phyloP scores from a whole-genome alignment of 2,888 invertebrate genomes.

The Proisotoma minuta region DNA sequence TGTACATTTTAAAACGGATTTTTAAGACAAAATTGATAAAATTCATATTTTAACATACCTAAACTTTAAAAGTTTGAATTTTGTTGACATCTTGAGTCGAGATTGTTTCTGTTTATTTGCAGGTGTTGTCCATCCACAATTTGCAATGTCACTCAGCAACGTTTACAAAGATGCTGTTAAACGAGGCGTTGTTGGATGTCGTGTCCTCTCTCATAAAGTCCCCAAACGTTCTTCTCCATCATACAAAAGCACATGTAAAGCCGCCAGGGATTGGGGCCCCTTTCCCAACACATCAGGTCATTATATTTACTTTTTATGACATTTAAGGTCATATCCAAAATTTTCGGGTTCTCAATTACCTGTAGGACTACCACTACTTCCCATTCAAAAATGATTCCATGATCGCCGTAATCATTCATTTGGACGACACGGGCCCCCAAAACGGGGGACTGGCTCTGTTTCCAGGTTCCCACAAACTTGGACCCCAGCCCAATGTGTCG shows the following conservation, averaged over 20 bases:
- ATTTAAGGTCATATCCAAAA: not conserved
- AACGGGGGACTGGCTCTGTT: conserved; percentile 60
- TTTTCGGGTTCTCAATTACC: not conserved
- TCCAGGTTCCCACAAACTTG: conserved; percentile 59
- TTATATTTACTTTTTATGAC: not conserved
- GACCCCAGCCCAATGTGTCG: conserved; percentile 57
- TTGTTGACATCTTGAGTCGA: not conserved
- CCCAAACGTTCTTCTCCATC: conserved; percentile 58
- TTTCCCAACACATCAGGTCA: conserved; percentile 60
- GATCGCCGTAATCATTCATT: conserved; percentile 59
- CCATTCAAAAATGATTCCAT: conserved; percentile 59
- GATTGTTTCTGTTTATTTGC: conserved; percentile 5
- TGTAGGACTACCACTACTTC: conserved; percentile 60
- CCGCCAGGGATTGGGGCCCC: conserved; percentile 60
- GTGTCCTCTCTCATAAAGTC: conserved; percentile 58
- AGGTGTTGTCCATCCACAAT: conserved; percentile 61
- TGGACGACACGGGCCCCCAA: conserved; percentile 58
- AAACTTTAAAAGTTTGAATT: too few relatives aligned
- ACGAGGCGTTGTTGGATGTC: conserved; percentile 56
- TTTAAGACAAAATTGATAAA: not conserved
- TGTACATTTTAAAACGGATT: not conserved
- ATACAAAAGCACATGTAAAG: conserved; percentile 60
- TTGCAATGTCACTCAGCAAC: conserved; percentile 58
- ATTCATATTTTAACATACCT: too few relatives aligned
- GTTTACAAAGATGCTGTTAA: conserved; percentile 55